These are phyloP conservation scores for Nibea albiflora DNA, from an alignment of 2,113 vertebrate species.

Conservation along the genomic window DNA sequence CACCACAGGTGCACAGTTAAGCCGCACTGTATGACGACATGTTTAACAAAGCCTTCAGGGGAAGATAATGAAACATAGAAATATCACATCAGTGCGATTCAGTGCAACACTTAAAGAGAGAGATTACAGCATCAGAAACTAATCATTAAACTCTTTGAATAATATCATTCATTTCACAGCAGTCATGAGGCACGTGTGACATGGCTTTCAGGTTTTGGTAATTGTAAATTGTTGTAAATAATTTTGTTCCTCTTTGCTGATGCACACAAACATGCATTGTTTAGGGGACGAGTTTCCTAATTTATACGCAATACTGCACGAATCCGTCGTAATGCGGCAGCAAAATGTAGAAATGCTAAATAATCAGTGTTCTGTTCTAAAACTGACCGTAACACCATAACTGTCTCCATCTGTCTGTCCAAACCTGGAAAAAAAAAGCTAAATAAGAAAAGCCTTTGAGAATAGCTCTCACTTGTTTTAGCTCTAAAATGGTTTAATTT, in stretches of 20 bases:
- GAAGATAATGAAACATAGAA: conserved; percentile 7
- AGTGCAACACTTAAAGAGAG: not conserved
- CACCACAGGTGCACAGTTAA: not conserved
- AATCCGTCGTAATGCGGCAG: not conserved
- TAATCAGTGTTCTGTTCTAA: not conserved
- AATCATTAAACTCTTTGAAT: not conserved
- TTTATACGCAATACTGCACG: not conserved
- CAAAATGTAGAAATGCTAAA: not conserved
- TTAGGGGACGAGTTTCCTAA: not conserved
- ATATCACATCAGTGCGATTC: not conserved
- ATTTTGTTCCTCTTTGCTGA: not conserved
- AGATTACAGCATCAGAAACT: not conserved
- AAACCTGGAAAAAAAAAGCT: no score
- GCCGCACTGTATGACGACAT: not conserved
- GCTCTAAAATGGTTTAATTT: conserved; percentile 5
- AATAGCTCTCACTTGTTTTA: not conserved
- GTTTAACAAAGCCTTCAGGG: conserved; percentile 15
- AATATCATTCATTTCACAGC: not conserved
- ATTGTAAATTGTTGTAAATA: not conserved
- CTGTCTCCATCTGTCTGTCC: no score
- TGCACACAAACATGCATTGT: not conserved
- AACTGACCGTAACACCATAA: not conserved
- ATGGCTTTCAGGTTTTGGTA: not conserved
- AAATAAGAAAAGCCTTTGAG: conserved; percentile 10
- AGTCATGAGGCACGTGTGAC: not conserved